Base-by-base conservation (phyloP, 2,113 vertebrate species). In the Etheostoma cragini region DNA sequence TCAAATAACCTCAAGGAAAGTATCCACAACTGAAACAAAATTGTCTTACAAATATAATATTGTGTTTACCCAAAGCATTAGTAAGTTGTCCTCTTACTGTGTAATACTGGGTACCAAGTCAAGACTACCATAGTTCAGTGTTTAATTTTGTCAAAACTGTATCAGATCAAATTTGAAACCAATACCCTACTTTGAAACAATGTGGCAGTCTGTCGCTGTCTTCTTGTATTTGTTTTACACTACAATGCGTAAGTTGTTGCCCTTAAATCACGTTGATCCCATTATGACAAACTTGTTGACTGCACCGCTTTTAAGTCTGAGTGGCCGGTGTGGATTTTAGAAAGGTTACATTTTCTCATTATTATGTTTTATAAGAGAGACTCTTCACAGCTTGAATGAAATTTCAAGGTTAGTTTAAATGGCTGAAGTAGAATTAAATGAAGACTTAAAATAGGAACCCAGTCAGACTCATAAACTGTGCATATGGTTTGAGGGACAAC, bases 391-490 rank as follows among this genome's bases (percentile, higher is more conserved):
- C 30, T 67, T 66, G 8, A 57, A 76, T 24, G 33, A 26, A 62
- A 46, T 72, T 22, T 54, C 10, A 63, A 74, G 60, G 75, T 49
- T 54, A 80, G 45, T 50, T 54, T n/a, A 72, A 68, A n/a, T 56
- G 63, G 46, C 30, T 26, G 3, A 58, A 61, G 72, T 75, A 47
- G 54, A 87, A 64, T 71, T 35, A 72, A 74, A 69, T 62, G 49
- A 26, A 62, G 47, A 47, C 58, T 67, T 67, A 70, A 50, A 5
- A 17, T 33, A 8, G 8, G 7, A n/a, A 45, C 33, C 67, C 16
- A 58, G 16, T 21, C 3, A 0, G 47, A 67, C 45, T 66, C 6
- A 47, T 49, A 64, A 14, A 24, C 26, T 12, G 17, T 12, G 6
- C 38, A 53, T 47, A 58, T 26, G 45, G 7, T 57, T 26, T 22